These are phyloP conservation scores for Xerus rutilus DNA, from an alignment of 2,797 vertebrate species.

Conservation along the genomic window DNA sequence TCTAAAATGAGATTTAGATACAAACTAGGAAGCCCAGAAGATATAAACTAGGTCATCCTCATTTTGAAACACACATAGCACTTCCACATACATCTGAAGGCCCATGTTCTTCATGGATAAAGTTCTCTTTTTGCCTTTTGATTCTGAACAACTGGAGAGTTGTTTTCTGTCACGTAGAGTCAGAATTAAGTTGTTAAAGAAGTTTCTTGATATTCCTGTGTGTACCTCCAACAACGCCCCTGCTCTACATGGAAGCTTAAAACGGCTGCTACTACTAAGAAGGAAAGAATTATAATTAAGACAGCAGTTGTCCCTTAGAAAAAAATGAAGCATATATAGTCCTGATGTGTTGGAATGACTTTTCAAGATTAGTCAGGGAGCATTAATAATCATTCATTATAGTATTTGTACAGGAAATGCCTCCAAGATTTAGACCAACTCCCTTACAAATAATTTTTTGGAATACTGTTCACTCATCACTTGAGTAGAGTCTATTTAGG, in stretches of 20 bases:
- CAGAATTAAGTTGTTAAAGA: background rate
- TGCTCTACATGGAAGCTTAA: background rate
- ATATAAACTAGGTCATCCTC: background rate
- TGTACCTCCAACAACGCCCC: background rate
- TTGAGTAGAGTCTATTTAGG: constrained; percentile 52
- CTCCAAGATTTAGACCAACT: constrained; percentile 46
- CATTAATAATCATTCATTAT: constrained; percentile 45
- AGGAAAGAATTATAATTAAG: background rate
- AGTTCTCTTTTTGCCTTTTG: background rate
- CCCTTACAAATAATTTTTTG: constrained; percentile 62
- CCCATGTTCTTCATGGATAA: background rate
- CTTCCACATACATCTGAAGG: background rate
- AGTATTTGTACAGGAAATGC: constrained; percentile 45
- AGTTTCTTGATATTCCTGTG: background rate
- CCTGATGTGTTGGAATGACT: background rate
- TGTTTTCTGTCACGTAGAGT: background rate
- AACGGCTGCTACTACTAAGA: background rate
- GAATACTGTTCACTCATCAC: constrained; percentile 38
- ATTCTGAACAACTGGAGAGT: background rate
- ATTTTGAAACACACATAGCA: background rate
- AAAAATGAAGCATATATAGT: background rate
- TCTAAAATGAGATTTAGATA: background rate
- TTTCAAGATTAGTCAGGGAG: constrained; percentile 6
- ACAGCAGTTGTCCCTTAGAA: background rate
- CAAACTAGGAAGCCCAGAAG: background rate